phyloP scores from a whole-genome alignment of 2,797 vertebrate species.

The Semaprochilodus insignis region DNA sequence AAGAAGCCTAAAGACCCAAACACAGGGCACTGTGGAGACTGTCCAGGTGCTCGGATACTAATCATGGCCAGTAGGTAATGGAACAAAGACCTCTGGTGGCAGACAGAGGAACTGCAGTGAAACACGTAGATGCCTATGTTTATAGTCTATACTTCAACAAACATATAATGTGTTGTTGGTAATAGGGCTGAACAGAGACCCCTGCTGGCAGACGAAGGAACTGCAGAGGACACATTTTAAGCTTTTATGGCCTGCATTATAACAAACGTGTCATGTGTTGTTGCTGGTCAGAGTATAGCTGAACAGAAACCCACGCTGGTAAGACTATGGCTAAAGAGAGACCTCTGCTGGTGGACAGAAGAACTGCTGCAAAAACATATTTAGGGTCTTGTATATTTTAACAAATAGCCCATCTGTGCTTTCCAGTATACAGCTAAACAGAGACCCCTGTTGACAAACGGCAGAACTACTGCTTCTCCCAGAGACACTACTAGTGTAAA shows the following conservation, averaged over 20 bases:
- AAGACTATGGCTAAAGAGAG: not conserved
- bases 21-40: not conserved
- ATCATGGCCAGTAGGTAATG: no score
- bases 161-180: not conserved
- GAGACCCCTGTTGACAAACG: constrained; percentile 15
- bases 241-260: no score
- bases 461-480: not conserved
- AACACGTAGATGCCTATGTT: no score
- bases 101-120: no score
- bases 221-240: no score
- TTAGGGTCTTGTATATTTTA: no score
- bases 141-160: no score
- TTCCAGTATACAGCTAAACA: not conserved
- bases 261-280: not conserved
- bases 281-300: not conserved
- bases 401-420: no score
- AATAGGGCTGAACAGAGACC: not conserved
- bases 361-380: no score
- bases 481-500: not conserved
- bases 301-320: constrained; percentile 19
- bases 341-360: constrained; percentile 6
- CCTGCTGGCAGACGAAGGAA: constrained; percentile 19
- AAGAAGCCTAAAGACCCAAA: no score
- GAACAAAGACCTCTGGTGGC: no score
- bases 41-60: no score